A percentile compares a stretch with the other conserved stretches of the same genome.
These are phyloP conservation scores for Hemiprocne comata DNA, from an alignment of 2,113 vertebrate genomes.

Conservation along the genomic window DNA sequence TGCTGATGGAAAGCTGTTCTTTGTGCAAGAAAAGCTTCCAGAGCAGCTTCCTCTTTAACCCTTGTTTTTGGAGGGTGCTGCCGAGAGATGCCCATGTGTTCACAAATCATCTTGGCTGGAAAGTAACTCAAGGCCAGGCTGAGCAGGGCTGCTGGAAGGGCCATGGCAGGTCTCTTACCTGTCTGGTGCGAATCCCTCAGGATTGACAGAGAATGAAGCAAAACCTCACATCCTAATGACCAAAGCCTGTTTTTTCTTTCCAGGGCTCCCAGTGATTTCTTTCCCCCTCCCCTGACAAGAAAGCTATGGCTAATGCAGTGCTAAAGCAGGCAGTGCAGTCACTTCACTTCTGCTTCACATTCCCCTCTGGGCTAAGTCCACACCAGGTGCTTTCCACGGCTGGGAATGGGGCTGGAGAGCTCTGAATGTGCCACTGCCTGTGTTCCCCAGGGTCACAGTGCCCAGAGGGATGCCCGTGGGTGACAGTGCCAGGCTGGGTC, in stretches of 20 bases:
- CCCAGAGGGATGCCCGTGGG: fast-evolving
- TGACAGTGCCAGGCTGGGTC: background rate
- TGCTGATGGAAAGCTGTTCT: background rate
- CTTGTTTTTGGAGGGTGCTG: background rate
- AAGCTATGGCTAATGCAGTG: fast-evolving
- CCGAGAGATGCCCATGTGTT: background rate
- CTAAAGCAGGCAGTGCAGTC: background rate
- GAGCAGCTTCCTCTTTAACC: background rate
- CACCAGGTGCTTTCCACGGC: background rate
- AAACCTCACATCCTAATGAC: background rate
- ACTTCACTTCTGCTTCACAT: background rate
- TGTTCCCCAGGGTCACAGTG: background rate
- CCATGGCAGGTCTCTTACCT: background rate
- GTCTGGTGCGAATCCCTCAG: background rate
- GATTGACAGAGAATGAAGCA: background rate
- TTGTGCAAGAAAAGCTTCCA: background rate
- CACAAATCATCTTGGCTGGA: background rate
- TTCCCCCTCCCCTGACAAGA: background rate
- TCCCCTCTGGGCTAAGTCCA: background rate
- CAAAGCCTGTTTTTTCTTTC: background rate
- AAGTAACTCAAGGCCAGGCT: background rate
- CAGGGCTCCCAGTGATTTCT: background rate
- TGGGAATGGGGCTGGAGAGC: background rate
- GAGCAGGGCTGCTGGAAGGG: background rate
- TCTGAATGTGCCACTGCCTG: background rate